Evolutionary conservation across 2,113 vertebrate genomes (phyloP), one percentile per base, ranked within the genome.

Genomic region (Calidris pugnax): DNA sequence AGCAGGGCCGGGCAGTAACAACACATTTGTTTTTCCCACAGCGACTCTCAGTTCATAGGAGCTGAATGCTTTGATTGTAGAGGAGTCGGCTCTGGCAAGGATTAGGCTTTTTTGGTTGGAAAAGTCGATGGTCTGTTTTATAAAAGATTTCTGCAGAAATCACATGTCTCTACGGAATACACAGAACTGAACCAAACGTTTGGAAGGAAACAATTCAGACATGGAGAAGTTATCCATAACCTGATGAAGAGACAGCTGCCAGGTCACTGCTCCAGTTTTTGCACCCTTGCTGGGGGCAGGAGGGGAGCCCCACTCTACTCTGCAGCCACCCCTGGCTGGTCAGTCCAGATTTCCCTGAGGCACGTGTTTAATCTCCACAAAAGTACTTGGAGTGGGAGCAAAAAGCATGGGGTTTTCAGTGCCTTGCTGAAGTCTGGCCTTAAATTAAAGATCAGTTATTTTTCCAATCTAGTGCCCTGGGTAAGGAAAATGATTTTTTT

Each of bases 141-240:
- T 62, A 92, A 20, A 83, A 62, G 16, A 6, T 68, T 96, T 94
- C 73, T 92, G 21, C 57, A 79, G 83, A 94, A 97, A 57, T 82
- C 76, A 75, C 1, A 4, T 35, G 12, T 72, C 95, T 90, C 79
- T 60, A 20, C 85, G 78, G 57, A 92, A 85, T 63, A 81, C 28
- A 16, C 45, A 43, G 43, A 76, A 39, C 14, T 3, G 10, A 64
- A 62, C n/a, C 80, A 92, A 79, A 43, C 0, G 3, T 60, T 82
- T 89, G 57, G 48, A 72, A 92, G 79, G 66, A 90, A 78, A 50
- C 41, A 50, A 62, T 91, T 48, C 18, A 62, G 56, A 62, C 47
- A 14, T 5, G 35, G 48, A 64, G 51, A 72, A 3, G 16, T 91
- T 94, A 72, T 41, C 66, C 0, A 0, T 72, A 64, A 35, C 7